phyloP scores from a whole-genome alignment of 1,140 invertebrate species.

The Trissolcus basalis region DNA sequence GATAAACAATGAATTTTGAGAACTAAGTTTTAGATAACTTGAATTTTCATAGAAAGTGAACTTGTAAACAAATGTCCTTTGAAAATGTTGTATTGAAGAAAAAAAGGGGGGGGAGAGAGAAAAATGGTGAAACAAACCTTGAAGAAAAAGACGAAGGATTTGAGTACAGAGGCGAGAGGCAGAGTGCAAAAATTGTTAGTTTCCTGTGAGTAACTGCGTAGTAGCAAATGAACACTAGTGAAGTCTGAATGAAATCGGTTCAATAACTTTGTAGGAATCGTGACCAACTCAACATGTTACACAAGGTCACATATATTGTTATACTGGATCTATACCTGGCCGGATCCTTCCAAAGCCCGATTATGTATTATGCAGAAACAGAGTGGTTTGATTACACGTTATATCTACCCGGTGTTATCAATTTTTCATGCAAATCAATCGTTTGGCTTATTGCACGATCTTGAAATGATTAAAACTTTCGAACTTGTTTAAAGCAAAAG shows the following conservation, averaged over 20 bases:
- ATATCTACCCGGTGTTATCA: not conserved
- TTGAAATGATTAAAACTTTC: too few species aligned
- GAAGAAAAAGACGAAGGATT: too few species aligned
- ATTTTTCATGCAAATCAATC: too few species aligned
- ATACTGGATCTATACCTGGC: constrained; percentile 13
- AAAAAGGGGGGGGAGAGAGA: too few species aligned
- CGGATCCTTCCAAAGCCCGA: constrained; percentile 12
- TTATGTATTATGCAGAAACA: not conserved
- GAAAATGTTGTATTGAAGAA: too few species aligned
- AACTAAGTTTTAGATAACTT: too few species aligned
- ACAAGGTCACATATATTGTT: constrained; percentile 30
- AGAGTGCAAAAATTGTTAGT: not conserved
- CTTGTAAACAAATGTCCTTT: too few species aligned
- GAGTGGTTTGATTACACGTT: not conserved
- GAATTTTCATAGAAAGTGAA: too few species aligned
- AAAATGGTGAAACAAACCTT: too few species aligned
- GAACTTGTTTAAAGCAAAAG: too few species aligned
- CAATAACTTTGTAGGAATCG: constrained; percentile 43
- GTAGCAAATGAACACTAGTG: not conserved
- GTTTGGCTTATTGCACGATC: too few species aligned
- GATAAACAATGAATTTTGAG: too few species aligned
- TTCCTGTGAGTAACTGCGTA: constrained; percentile 16
- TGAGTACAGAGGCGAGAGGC: not conserved
- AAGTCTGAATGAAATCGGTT: constrained; percentile 34
- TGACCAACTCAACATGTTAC: constrained; percentile 41